Base-by-base conservation (phyloP, 2,113 vertebrate genomes). In the Gopherus evgoodei region DNA sequence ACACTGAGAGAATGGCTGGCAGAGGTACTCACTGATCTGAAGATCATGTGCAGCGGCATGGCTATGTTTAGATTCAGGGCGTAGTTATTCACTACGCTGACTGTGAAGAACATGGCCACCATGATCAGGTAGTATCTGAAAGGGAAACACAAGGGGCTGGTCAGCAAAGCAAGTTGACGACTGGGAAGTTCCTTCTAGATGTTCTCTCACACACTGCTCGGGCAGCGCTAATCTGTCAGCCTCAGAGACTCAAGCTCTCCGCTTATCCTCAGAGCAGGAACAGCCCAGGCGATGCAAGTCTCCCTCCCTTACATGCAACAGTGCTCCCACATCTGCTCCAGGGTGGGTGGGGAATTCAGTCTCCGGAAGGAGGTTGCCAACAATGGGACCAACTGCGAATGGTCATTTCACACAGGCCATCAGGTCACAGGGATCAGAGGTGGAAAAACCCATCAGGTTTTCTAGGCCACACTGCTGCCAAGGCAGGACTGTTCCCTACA, bases 31-130 rank as follows among this genome's bases (percentile, higher is more conserved):
- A 99, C 99, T 11, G 99, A 99, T 99, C 99, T 98, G 97, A 99
- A 99, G 97, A 99, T 99, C 99, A 99, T 99, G 94, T 99, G 99
- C 92, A 99, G 97, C 0, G 99, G 99, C 99, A 99, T 99, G 52
- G 99, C 98, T 0, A 99, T 99, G 95, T 99, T 99, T 94, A 99
- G 98, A 93, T 99, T 99, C 91, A 99, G 99, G 78, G 99, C 99
- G 1, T 99, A 99, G 97, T 99, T 99, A 98, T 99, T 99, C 93
- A 99, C 98, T 95, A 99, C 99, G 0, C 99, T 99, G 96, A 99
- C 98, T 0, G 99, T 99, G 98, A 99, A 99, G 98, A 99, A 99
- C 99, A 99, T 99, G 81, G 99, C 98, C 85, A 99, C 99, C 99
- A 99, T 99, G 69, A 99, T 94, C 35, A 98, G 95, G 25, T 99